A percentile compares a stretch with the other conserved stretches of the same genome.
Conservation (phyloP, 2,797 vertebrate species). For the Brotula barbata region DNA sequence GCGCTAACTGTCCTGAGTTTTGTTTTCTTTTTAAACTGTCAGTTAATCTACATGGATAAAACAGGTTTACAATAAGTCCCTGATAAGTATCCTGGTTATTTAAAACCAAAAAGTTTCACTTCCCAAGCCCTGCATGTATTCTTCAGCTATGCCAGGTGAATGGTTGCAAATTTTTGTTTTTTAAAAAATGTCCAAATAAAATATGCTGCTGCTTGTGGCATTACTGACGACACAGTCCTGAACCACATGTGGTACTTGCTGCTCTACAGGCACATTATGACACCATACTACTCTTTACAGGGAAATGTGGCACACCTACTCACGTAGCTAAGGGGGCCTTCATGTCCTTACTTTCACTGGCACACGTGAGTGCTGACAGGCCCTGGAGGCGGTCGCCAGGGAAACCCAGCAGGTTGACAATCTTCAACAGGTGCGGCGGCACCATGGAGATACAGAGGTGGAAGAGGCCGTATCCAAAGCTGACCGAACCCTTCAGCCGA, state of each 20-base stretch:
- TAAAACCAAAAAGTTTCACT: not conserved
- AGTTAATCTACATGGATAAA: no score
- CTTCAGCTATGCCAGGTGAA: no score
- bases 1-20: no score
- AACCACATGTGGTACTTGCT: no score
- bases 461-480: slow-evolving; percentile 99
- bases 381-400: slow-evolving; percentile 97
- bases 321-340: slow-evolving; percentile 99
- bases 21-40: no score
- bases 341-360: slow-evolving; percentile 99
- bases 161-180: no score
- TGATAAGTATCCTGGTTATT: not conserved
- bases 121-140: not conserved
- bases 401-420: slow-evolving; percentile 99
- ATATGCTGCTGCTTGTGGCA: no score
- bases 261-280: not conserved
- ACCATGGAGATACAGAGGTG: slow-evolving; percentile 99
- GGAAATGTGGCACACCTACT: slow-evolving; percentile 87
- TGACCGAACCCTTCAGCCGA: slow-evolving; percentile 97
- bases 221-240: no score
- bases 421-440: slow-evolving; percentile 98
- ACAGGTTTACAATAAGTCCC: not conserved
- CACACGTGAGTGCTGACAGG: slow-evolving; percentile 92
- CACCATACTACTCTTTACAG: slow-evolving; percentile 45
- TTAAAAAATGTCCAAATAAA: no score